Percentiles rank a stretch among this genome's conserved stretches.
Conservation (phyloP, 2,888 invertebrate genomes). For the Tenthredo scrophulariae region DNA sequence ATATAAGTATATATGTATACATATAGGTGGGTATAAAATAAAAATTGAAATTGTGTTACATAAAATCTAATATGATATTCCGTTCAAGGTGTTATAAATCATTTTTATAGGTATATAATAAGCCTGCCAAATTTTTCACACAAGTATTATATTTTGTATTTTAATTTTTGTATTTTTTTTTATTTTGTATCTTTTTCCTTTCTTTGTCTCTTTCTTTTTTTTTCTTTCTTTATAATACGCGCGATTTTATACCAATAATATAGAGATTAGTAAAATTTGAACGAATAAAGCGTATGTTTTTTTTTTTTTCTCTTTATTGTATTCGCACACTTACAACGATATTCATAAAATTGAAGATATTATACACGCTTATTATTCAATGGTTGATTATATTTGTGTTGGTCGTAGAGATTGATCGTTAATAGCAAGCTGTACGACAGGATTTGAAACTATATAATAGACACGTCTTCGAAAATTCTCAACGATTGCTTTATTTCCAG, state of each 20-base stretch:
- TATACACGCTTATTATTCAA: slow-evolving; percentile 30
- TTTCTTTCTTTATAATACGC: neutral
- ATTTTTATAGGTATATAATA: neutral
- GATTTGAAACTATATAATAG: neutral
- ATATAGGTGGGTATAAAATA: too few relatives aligned
- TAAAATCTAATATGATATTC: neutral
- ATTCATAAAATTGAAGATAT: slow-evolving; percentile 45
- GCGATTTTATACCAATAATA: neutral
- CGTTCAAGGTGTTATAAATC: neutral
- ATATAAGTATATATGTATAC: too few relatives aligned
- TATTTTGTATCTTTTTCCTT: neutral
- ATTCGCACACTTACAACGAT: slow-evolving; percentile 59
- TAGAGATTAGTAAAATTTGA: slow-evolving; percentile 14
- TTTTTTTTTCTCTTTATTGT: slow-evolving; percentile 61
- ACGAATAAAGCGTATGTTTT: slow-evolving; percentile 39
- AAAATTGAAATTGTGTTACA: neutral
- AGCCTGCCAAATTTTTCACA: neutral
- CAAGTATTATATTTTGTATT: neutral
- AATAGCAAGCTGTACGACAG: neutral
- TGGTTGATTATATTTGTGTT: slow-evolving; percentile 16
- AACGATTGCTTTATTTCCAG: slow-evolving; percentile 17
- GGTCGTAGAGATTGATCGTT: slow-evolving; percentile 21
- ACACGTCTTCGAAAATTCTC: neutral
- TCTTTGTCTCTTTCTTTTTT: neutral
- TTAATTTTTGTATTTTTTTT: too few relatives aligned